phyloP scores from a whole-genome alignment of 2,888 invertebrate species.

The Cryptosula pallasiana region DNA sequence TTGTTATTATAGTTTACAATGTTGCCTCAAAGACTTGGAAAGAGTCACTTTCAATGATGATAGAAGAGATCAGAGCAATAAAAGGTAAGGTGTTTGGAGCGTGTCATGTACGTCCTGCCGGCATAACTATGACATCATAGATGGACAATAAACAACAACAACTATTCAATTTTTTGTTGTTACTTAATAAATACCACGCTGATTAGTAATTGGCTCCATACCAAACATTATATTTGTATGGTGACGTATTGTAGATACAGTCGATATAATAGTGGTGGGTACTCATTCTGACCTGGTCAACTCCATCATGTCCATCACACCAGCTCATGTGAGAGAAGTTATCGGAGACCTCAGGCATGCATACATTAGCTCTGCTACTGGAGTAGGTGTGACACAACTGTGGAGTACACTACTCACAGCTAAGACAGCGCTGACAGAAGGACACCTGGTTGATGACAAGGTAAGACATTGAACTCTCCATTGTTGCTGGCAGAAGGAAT shows the following conservation, averaged over 20 bases:
- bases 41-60: background rate
- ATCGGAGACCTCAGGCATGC: background rate
- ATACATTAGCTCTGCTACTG: background rate
- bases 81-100: background rate
- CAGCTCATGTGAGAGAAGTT: background rate
- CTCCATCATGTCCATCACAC: background rate
- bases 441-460: background rate
- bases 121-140: no score
- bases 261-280: constrained; percentile 7
- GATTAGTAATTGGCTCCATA: no score
- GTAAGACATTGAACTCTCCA: no score
- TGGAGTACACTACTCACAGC: background rate
- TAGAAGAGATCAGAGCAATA: background rate
- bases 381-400: background rate
- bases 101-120: no score
- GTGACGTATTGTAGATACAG: background rate
- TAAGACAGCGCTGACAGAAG: background rate
- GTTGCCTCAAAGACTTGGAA: background rate
- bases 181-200: no score
- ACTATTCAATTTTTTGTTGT: no score
- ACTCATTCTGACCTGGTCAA: background rate
- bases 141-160: no score
- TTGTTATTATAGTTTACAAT: constrained; percentile 4
- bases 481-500: no score
- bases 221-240: no score